Conservation (phyloP, 2,888 invertebrate genomes). For the Campoplex capitator region DNA sequence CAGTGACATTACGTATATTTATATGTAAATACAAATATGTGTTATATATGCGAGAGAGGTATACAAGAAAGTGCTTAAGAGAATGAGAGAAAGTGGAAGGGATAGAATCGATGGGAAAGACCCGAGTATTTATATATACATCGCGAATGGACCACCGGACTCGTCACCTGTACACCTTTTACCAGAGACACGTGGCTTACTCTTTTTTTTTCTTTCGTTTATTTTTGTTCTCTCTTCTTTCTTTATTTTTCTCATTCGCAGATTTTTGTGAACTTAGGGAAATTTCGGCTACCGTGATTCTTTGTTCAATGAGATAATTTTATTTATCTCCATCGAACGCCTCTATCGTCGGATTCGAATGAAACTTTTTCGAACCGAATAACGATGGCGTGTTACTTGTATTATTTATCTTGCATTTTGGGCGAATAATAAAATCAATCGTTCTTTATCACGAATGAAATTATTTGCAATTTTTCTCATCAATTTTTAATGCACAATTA, state of each 20-base stretch:
- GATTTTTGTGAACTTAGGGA: not conserved
- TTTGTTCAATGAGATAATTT: not conserved
- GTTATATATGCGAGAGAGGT: conserved; percentile 23
- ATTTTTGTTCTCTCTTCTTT: not conserved
- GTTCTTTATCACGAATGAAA: too few relatives aligned
- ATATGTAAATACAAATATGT: not conserved
- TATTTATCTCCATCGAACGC: not conserved
- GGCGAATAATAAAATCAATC: too few relatives aligned
- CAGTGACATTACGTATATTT: conserved; percentile 34
- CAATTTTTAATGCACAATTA: not conserved
- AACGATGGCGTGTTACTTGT: not conserved
- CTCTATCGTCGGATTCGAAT: not conserved
- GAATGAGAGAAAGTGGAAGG: conserved; percentile 11
- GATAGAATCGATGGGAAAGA: conserved; percentile 46
- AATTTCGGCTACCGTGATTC: not conserved
- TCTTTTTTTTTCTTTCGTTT: conserved; percentile 12
- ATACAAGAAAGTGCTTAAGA: not conserved
- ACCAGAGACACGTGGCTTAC: conserved; percentile 34
- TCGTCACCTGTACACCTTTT: conserved; percentile 82
- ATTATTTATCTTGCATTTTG: too few relatives aligned
- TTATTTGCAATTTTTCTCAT: not conserved
- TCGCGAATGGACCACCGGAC: conserved; percentile 81
- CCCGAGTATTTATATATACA: conserved; percentile 44
- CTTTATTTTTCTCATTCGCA: conserved; percentile 4
- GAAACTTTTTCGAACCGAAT: not conserved